Evolutionary conservation across 1,140 invertebrate genomes (phyloP).

Genomic region (Lordiphosa clarofinis): DNA sequence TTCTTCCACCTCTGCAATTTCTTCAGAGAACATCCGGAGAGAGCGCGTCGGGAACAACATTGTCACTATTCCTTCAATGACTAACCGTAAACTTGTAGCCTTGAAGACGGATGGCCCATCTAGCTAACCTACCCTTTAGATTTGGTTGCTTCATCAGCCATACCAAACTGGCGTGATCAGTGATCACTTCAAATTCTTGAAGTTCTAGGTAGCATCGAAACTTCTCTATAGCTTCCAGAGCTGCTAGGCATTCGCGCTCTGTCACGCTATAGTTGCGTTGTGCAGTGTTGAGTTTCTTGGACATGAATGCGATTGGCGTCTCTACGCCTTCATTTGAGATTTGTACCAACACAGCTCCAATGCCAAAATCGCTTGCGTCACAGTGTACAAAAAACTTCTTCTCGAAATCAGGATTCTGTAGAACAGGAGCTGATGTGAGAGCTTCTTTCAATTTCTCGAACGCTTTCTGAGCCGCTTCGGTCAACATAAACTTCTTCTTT

Average conservation of each 20-base stretch:
- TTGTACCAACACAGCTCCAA: no score
- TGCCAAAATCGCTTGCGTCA: no score
- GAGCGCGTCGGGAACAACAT: slow-evolving; percentile 9
- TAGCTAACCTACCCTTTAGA: slow-evolving; percentile 2
- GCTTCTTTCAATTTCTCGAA: no score
- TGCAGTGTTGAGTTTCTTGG: slow-evolving; percentile 4
- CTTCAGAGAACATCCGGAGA: background rate
- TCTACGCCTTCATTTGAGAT: background rate
- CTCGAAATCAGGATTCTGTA: no score
- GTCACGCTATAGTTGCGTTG: slow-evolving; percentile 7
- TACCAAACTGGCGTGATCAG: no score
- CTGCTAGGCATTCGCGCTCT: slow-evolving; percentile 14
- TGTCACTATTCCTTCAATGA: slow-evolving; percentile 6
- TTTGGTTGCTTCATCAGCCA: no score
- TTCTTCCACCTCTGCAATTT: background rate
- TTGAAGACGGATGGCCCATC: slow-evolving; percentile 8
- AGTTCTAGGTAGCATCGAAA: slow-evolving; percentile 17
- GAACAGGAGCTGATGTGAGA: no score
- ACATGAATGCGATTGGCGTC: slow-evolving; percentile 5
- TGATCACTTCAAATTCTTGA: slow-evolving; percentile 16
- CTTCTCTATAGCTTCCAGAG: slow-evolving; percentile 9
- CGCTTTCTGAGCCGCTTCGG: no score
- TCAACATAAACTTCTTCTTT: no score
- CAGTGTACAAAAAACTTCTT: no score
- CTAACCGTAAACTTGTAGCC: slow-evolving; percentile 3